Evolutionary conservation across 2,888 invertebrate genomes (phyloP), one percentile per base, ranked within the genome.

Genomic region (Crepidodera aurea): DNA sequence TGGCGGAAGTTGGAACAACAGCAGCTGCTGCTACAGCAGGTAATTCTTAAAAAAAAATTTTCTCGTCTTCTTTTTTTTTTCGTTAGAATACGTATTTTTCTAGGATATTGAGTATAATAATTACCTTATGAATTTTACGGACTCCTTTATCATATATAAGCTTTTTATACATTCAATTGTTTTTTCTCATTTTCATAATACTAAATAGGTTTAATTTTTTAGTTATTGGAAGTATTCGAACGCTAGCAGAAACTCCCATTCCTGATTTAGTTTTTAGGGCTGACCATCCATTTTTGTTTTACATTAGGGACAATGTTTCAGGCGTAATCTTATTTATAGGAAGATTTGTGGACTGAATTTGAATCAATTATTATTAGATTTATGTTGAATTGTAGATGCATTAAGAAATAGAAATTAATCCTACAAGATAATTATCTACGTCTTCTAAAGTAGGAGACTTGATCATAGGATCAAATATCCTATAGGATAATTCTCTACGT

Each of bases 1-100:
- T 78, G 0, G 75, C 75, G 12, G 78, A 79, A 71, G 65, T 65
- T 22, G 78, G 78, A 3, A 77, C 77, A 19, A 76, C 76, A 69
- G 78, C 79, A 12, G 77, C 77, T 2, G 76, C 78, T n/a, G 76
- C 77, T 4, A 77, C 77, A 18, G 74, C 25, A 42, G 55, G 61
- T 61, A 15, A 34, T 22, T 22, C 6, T 22, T 22, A 4, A n/a
- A 46, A 27, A 44, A 10, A 39, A 6, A 2, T 34, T 22, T 51
- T 19, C 8, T 0, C 8, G 10, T 1, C 1, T 1, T 6, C 4
- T 4, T 27, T 27, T 27, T 27, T 27, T 27, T n/a, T n/a, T n/a
- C n/a, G n/a, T n/a, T n/a, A n/a, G n/a, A n/a, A n/a, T 27, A 27
- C 27, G 7, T 10, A 39, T 39, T n/a, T 37, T 12, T 12, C 13